phyloP scores from a whole-genome alignment of 2,888 invertebrate species.

The Drosophila kanekoi region DNA sequence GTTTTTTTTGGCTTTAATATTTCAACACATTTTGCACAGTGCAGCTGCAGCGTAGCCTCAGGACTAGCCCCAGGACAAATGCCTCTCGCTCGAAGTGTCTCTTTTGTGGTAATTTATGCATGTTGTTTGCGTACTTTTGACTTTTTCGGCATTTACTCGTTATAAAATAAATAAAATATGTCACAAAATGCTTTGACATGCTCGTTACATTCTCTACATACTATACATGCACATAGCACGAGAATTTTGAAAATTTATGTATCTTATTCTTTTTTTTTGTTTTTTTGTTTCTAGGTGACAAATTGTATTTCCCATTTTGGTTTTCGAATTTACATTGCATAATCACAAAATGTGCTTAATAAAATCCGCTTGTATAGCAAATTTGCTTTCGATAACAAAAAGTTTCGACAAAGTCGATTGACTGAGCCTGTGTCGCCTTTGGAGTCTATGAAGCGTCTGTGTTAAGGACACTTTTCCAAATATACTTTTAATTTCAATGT shows the following conservation, averaged over 20 bases:
- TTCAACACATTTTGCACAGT: slow-evolving; percentile 73
- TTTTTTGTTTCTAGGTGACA: too few relatives aligned
- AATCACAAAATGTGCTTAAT: too few relatives aligned
- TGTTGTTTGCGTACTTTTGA: slow-evolving; percentile 74
- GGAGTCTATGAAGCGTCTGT: background rate
- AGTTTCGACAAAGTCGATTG: too few relatives aligned
- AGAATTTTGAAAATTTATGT: slow-evolving; percentile 8
- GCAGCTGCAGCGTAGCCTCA: slow-evolving; percentile 29
- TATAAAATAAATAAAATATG: slow-evolving; percentile 74
- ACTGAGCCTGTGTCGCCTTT: background rate
- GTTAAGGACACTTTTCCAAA: background rate
- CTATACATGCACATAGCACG: slow-evolving; percentile 1
- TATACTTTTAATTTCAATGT: slow-evolving; percentile 1
- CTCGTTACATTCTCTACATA: slow-evolving; percentile 55
- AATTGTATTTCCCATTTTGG: background rate
- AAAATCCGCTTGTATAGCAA: too few relatives aligned
- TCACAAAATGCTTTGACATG: slow-evolving; percentile 73
- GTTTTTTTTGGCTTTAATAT: slow-evolving; percentile 63
- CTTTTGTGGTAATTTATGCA: slow-evolving; percentile 75
- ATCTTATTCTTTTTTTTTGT: background rate
- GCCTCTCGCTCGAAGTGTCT: slow-evolving; percentile 48
- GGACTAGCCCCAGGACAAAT: slow-evolving; percentile 14
- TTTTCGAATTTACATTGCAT: slow-evolving; percentile 4
- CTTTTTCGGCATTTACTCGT: slow-evolving; percentile 72
- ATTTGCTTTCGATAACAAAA: too few relatives aligned